Conservation (phyloP, 1,140 invertebrate genomes). For the Trichoplusia ni region DNA sequence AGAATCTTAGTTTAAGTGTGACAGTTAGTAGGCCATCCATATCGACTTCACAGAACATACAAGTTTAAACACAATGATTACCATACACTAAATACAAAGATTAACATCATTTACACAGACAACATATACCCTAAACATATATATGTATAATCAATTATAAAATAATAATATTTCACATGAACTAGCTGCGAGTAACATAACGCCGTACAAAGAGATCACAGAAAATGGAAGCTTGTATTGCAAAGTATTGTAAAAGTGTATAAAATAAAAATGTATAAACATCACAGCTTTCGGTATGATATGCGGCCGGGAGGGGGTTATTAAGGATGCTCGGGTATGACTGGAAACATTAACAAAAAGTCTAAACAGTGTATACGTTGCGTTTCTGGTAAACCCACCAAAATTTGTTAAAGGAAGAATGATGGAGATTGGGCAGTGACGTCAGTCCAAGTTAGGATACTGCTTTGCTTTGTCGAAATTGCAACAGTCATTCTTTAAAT, state of each 20-base stretch:
- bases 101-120: slow-evolving; percentile 15
- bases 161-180: slow-evolving; percentile 9
- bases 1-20: too few species aligned
- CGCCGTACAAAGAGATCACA: slow-evolving; percentile 48
- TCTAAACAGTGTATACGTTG: too few species aligned
- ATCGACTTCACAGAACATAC: too few species aligned
- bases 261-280: slow-evolving; percentile 41
- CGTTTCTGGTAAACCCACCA: too few species aligned
- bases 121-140: slow-evolving; percentile 15
- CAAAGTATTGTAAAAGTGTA: slow-evolving; percentile 41
- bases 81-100: slow-evolving; percentile 6
- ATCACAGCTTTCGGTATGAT: slow-evolving; percentile 41
- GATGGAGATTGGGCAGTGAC: too few species aligned
- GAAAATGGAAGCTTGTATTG: slow-evolving; percentile 52
- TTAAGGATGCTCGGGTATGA: background rate
- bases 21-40: too few species aligned
- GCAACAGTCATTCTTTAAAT: too few species aligned
- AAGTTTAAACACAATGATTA: too few species aligned
- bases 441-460: too few species aligned
- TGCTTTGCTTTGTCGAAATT: too few species aligned
- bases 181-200: slow-evolving; percentile 21
- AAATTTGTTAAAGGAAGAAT: too few species aligned
- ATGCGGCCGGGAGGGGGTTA: background rate
- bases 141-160: slow-evolving; percentile 9
- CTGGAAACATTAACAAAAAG: too few species aligned